These are phyloP conservation scores for Coelopa frigida DNA, from an alignment of 1,140 invertebrate species.

Conservation along the genomic window DNA sequence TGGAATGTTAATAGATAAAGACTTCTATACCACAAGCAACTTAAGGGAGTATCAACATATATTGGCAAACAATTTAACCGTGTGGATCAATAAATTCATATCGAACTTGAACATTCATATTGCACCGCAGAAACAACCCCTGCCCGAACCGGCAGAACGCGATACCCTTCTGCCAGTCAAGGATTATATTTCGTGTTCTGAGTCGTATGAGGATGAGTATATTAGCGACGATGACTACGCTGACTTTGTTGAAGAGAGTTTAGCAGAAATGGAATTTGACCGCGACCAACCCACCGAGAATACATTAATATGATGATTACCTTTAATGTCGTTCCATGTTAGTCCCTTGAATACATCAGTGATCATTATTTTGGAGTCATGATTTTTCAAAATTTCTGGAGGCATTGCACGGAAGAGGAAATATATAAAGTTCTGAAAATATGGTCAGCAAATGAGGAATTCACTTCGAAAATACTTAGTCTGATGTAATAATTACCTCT, in stretches of 20 bases:
- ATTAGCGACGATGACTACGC: neutral
- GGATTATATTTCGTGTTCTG: constrained; percentile 31
- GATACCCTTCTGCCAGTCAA: constrained; percentile 32
- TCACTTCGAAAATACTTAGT: neutral
- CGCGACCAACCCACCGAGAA: neutral
- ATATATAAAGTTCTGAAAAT: constrained; percentile 35
- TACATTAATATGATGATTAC: constrained; percentile 21
- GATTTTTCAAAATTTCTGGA: constrained; percentile 39
- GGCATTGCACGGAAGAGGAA: constrained; percentile 42
- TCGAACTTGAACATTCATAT: constrained; percentile 38
- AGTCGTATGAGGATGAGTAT: constrained; percentile 15
- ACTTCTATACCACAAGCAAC: constrained; percentile 38
- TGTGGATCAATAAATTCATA: constrained; percentile 44
- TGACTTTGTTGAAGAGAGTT: no score
- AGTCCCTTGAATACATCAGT: constrained; percentile 32
- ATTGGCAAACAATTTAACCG: constrained; percentile 35
- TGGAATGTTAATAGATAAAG: no score
- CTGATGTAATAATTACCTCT: constrained; percentile 22
- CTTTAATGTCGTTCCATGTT: constrained; percentile 30
- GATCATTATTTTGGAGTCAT: constrained; percentile 32
- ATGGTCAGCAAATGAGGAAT: constrained; percentile 1
- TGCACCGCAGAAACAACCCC: constrained; percentile 22
- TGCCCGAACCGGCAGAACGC: constrained; percentile 13
- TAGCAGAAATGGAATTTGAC: neutral
- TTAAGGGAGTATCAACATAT: constrained; percentile 35